Evolutionary conservation across 2,113 vertebrate species (phyloP).

Genomic region (Penelope pileata): DNA sequence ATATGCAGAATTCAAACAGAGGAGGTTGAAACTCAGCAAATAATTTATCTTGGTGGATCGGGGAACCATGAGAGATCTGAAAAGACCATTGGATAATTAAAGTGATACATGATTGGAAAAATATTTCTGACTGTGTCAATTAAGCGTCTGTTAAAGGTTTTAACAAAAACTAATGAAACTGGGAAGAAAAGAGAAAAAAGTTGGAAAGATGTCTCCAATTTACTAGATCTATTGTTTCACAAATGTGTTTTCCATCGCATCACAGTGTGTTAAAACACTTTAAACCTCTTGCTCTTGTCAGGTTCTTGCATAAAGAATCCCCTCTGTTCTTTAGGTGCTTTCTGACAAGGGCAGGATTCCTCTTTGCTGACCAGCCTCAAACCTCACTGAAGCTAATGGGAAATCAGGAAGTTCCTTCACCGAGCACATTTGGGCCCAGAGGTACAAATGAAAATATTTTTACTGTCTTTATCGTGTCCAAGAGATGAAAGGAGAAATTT

Average conservation of each 20-base stretch:
- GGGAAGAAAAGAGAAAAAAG: background rate
- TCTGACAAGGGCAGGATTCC: slow-evolving; percentile 50
- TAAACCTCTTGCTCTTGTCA: slow-evolving; percentile 26
- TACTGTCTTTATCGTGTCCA: slow-evolving; percentile 40
- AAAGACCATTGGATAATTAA: slow-evolving; percentile 27
- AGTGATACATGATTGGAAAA: slow-evolving; percentile 48
- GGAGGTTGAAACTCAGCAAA: slow-evolving; percentile 3
- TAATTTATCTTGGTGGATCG: slow-evolving; percentile 21
- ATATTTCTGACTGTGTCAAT: slow-evolving; percentile 35
- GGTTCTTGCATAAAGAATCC: slow-evolving; percentile 46
- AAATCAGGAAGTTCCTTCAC: slow-evolving; percentile 17
- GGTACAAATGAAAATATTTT: slow-evolving; percentile 57
- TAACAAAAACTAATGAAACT: slow-evolving; percentile 49
- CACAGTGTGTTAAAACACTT: slow-evolving; percentile 56
- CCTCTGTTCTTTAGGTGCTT: slow-evolving; percentile 55
- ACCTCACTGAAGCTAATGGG: slow-evolving; percentile 52
- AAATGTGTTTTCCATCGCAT: slow-evolving; percentile 39
- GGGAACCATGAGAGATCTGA: slow-evolving; percentile 11
- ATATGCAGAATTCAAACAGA: background rate
- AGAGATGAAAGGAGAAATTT: slow-evolving; percentile 62
- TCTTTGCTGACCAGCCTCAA: slow-evolving; percentile 23
- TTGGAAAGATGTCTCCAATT: slow-evolving; percentile 5
- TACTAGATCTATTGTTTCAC: slow-evolving; percentile 40
- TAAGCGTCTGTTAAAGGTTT: slow-evolving; percentile 59
- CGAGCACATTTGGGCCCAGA: background rate